These are phyloP conservation scores for Sicus ferrugineus DNA, from an alignment of 2,888 invertebrate species.

Conservation along the genomic window DNA sequence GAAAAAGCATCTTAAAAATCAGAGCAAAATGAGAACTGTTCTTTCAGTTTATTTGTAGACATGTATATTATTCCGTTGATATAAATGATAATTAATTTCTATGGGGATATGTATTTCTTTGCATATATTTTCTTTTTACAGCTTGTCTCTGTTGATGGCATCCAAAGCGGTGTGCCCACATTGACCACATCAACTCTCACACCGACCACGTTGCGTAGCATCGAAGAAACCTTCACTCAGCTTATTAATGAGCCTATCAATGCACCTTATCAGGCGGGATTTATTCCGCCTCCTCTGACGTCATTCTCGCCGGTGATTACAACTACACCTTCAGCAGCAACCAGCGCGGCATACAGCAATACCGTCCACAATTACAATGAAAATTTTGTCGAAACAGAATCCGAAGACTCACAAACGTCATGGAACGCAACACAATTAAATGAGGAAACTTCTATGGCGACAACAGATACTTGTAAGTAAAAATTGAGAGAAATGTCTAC, in stretches of 20 bases:
- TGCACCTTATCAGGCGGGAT: constrained; percentile 87
- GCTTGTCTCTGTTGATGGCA: constrained; percentile 85
- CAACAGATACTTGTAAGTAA: constrained; percentile 63
- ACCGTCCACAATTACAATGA: constrained; percentile 39
- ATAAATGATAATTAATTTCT: constrained; percentile 1
- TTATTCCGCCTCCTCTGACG: constrained; percentile 87
- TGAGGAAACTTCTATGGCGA: constrained; percentile 58
- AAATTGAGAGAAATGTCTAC: neutral
- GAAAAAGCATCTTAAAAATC: neutral
- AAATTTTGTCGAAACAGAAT: constrained; percentile 47
- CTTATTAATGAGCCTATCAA: constrained; percentile 79
- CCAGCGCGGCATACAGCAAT: constrained; percentile 37
- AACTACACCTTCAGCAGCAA: constrained; percentile 36
- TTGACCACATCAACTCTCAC: constrained; percentile 93
- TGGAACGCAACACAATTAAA: constrained; percentile 57
- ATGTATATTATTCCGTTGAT: neutral
- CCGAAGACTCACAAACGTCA: constrained; percentile 61
- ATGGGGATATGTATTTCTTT: neutral
- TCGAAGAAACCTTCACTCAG: constrained; percentile 92
- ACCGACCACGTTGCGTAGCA: constrained; percentile 89
- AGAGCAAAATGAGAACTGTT: neutral
- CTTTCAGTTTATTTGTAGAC: neutral
- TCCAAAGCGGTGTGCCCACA: constrained; percentile 89
- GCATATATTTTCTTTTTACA: constrained; percentile 65
- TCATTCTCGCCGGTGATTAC: constrained; percentile 55